Evolutionary conservation across 1,140 invertebrate species (phyloP).

Genomic region (Cyclargus thomasi): DNA sequence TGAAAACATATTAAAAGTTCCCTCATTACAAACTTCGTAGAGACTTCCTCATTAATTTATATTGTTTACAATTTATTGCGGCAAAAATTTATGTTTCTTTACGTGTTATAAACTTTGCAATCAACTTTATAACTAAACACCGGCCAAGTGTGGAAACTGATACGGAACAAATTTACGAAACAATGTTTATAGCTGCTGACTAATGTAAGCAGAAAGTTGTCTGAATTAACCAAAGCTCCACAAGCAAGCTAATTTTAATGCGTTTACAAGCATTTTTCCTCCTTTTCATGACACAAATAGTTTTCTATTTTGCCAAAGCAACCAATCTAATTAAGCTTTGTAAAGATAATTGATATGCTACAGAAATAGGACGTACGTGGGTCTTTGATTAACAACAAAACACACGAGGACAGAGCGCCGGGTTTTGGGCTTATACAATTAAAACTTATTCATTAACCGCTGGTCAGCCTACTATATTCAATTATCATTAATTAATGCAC

Average conservation of each 20-base stretch:
- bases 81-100: not conserved
- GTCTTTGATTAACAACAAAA: constrained; percentile 1
- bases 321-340: not conserved
- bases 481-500: not conserved
- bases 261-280: not conserved
- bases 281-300: not conserved
- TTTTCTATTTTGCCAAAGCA: not conserved
- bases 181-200: no score
- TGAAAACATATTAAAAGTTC: constrained; percentile 12
- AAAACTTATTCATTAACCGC: not conserved
- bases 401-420: not conserved
- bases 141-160: no score
- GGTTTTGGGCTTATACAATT: not conserved
- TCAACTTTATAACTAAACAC: not conserved
- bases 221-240: no score
- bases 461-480: not conserved
- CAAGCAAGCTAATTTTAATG: not conserved
- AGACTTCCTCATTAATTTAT: constrained; percentile 3
- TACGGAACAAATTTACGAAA: no score
- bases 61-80: constrained; percentile 7
- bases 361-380: not conserved
- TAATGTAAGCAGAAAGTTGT: no score
- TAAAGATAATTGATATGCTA: not conserved
- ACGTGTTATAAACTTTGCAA: not conserved
- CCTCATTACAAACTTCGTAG: constrained; percentile 5